Percentiles rank a stretch among this genome's conserved stretches.
Conservation (phyloP, 1,140 invertebrate genomes). For the Polypedilum vanderplanki region DNA sequence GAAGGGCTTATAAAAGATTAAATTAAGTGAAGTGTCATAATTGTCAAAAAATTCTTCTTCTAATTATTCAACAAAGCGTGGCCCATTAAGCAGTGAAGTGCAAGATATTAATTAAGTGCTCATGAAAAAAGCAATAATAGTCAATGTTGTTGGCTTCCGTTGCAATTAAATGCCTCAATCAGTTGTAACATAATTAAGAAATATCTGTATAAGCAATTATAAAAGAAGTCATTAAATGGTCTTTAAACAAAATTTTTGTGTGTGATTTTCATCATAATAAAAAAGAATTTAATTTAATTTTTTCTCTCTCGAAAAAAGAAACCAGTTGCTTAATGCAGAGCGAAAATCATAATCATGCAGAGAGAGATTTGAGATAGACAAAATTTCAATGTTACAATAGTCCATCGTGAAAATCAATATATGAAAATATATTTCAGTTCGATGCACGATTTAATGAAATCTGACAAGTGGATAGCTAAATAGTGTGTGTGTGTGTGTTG, state of each 20-base stretch:
- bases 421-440: neutral
- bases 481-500: neutral
- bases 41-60: neutral
- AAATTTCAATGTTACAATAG: neutral
- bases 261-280: too few relatives aligned
- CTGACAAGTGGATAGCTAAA: neutral
- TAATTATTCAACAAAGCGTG: neutral
- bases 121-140: neutral
- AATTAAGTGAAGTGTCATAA: neutral
- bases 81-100: neutral
- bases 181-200: constrained; percentile 3
- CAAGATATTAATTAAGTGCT: constrained; percentile 1
- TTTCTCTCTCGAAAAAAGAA: too few relatives aligned
- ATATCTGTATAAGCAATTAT: neutral
- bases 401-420: neutral
- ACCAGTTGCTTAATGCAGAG: neutral
- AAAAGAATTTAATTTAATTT: too few relatives aligned
- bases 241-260: neutral
- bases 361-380: neutral
- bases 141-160: neutral
- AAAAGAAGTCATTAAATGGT: neutral
- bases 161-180: constrained; percentile 1
- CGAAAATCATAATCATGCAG: neutral
- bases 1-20: neutral
- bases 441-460: constrained; percentile 7